phyloP scores from a whole-genome alignment of 2,113 vertebrate species.

The Oreochromis tanganicae region DNA sequence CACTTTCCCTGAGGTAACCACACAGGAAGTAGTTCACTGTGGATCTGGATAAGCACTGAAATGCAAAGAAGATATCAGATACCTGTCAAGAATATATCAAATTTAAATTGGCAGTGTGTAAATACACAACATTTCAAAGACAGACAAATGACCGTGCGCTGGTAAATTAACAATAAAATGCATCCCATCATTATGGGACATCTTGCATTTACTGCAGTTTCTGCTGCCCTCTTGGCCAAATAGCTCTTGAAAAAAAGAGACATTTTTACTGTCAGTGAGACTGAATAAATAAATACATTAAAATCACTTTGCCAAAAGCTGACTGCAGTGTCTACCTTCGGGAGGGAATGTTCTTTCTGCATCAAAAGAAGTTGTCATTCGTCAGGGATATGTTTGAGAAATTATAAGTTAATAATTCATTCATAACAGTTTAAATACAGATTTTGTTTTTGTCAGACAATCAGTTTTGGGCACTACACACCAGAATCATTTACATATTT shows the following conservation, averaged over 20 bases:
- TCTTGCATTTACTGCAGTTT: neutral
- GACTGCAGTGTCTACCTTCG: neutral
- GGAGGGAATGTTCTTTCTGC: neutral
- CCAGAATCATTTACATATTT: neutral
- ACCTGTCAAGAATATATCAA: neutral
- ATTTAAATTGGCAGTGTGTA: neutral
- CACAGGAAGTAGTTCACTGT: neutral
- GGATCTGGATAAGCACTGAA: neutral
- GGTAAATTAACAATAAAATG: neutral
- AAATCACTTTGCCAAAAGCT: neutral
- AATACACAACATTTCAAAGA: neutral
- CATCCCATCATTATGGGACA: neutral
- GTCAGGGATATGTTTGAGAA: neutral
- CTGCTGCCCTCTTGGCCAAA: neutral
- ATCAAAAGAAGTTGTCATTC: neutral
- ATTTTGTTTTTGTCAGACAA: neutral
- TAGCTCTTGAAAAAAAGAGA: fast-evolving
- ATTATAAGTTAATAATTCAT: neutral
- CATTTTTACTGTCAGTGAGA: neutral
- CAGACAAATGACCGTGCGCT: neutral
- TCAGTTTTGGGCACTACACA: neutral
- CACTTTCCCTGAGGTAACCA: neutral
- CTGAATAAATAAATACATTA: neutral
- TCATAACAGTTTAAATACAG: too few species aligned
- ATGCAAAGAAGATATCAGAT: neutral